Conservation (phyloP, 2,888 invertebrate species). For the Pseudococcus jackbeardsleyi region DNA sequence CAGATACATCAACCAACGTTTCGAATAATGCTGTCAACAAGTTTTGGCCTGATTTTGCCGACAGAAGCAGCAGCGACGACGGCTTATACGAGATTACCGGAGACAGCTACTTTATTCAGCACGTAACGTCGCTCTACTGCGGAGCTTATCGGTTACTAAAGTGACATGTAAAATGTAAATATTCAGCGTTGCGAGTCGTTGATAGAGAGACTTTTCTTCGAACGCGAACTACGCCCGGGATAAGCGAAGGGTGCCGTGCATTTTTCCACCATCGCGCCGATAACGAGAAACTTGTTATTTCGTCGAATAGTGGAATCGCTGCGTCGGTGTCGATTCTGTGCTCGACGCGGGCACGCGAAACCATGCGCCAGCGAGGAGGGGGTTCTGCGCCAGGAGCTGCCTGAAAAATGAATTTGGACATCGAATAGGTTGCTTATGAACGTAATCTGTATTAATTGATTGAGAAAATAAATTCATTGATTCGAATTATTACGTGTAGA, state of each 20-base stretch:
- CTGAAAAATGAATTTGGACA: too few relatives aligned
- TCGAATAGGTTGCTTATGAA: too few relatives aligned
- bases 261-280: not conserved
- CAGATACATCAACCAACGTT: not conserved
- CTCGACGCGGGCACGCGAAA: too few relatives aligned
- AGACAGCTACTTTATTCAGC: not conserved
- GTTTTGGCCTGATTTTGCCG: constrained; percentile 3
- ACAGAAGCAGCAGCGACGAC: not conserved
- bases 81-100: constrained; percentile 12
- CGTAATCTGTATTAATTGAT: too few relatives aligned
- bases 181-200: not conserved
- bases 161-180: not conserved
- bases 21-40: constrained; percentile 26
- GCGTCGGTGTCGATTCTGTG: not conserved
- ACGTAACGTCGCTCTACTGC: not conserved
- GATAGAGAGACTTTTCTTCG: not conserved
- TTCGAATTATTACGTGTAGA: too few relatives aligned
- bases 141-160: constrained; percentile 6
- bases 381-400: too few relatives aligned
- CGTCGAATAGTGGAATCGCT: not conserved
- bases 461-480: too few relatives aligned
- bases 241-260: not conserved
- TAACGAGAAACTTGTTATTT: not conserved
- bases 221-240: not conserved
- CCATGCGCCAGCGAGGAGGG: too few relatives aligned